Percentiles rank a stretch among this genome's conserved stretches.
Conservation (phyloP, 2,113 vertebrate genomes). For the Phycodurus eques region DNA sequence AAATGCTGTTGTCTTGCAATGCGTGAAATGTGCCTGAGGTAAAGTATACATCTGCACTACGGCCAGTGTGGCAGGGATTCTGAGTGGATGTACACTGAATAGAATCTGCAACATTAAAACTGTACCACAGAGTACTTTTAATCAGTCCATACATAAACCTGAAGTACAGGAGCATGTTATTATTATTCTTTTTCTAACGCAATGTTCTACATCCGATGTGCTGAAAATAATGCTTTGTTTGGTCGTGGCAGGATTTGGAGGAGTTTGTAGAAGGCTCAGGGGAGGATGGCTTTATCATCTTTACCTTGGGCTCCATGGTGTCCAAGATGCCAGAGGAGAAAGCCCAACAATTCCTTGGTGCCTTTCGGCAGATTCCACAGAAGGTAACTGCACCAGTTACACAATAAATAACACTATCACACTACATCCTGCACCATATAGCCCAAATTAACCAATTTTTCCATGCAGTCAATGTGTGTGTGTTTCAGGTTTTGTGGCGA, state of each 20-base stretch:
- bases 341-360: conserved; percentile 80
- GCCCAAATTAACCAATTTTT: neutral
- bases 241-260: conserved; percentile 81
- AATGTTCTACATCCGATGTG: neutral
- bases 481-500: conserved; percentile 86
- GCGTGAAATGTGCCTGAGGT: neutral
- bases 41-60: neutral
- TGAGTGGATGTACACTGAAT: too few species aligned
- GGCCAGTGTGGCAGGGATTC: neutral
- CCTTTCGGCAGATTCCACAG: conserved; percentile 85
- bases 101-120: neutral
- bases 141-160: neutral
- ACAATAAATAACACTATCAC: conserved; percentile 1
- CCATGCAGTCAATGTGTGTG: neutral
- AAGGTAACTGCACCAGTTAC: conserved; percentile 71
- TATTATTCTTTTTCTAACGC: neutral
- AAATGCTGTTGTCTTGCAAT: neutral
- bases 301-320: conserved; percentile 92
- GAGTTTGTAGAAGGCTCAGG: conserved; percentile 87
- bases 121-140: neutral
- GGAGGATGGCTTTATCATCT: conserved; percentile 88
- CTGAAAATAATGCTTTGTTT: neutral
- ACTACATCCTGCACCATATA: neutral
- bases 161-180: neutral
- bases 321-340: conserved; percentile 80